Conservation (phyloP, 2,888 invertebrate genomes). For the Priapulus caudatus region DNA sequence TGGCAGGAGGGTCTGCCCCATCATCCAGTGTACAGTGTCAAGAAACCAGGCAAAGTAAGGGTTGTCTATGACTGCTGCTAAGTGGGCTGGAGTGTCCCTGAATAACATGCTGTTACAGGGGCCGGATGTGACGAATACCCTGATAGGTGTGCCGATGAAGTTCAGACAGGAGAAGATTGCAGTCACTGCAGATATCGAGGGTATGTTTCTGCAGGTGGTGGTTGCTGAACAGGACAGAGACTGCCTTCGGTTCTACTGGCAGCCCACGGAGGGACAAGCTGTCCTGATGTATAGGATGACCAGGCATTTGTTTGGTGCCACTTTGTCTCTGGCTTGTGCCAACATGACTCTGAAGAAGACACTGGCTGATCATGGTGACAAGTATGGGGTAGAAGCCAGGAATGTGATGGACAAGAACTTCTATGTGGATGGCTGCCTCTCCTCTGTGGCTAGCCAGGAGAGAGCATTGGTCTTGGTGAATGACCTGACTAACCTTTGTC, state of each 20-base stretch:
- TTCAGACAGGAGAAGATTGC: constrained; percentile 18
- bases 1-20: too few relatives aligned
- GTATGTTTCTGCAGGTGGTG: constrained; percentile 18
- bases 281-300: constrained; percentile 10
- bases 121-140: constrained; percentile 20
- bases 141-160: constrained; percentile 19
- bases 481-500: neutral
- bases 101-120: constrained; percentile 18
- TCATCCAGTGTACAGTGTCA: too few relatives aligned
- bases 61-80: constrained; percentile 18
- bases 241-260: constrained; percentile 18
- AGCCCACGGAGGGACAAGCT: constrained; percentile 11
- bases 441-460: neutral
- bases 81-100: constrained; percentile 9
- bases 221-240: constrained; percentile 15
- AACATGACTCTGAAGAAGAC: too few relatives aligned
- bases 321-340: too few relatives aligned
- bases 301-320: constrained; percentile 17
- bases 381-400: too few relatives aligned
- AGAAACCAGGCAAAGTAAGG: constrained; percentile 16
- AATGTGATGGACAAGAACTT: constrained; percentile 12
- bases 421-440: constrained; percentile 18
- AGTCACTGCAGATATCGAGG: constrained; percentile 17
- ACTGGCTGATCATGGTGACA: too few relatives aligned
- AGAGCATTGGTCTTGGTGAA: constrained; percentile 8